A percentile compares a stretch with the other conserved stretches of the same genome.
Conservation (phyloP, 2,797 vertebrate species). For the Botia kubotai region DNA sequence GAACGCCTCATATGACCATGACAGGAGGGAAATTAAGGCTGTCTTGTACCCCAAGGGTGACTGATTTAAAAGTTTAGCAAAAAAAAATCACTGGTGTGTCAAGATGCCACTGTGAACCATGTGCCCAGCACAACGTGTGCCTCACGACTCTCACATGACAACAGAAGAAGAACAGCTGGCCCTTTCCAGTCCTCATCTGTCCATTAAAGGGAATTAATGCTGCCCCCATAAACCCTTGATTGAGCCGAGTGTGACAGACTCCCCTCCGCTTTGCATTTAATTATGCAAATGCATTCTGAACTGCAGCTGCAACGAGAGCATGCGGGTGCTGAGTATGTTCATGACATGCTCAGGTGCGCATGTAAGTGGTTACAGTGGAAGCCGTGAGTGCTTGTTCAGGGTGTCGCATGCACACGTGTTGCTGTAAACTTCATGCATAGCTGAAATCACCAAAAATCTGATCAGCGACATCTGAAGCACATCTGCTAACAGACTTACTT, state of each 20-base stretch:
- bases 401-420: conserved; percentile 2
- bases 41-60: too few relatives aligned
- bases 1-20: too few relatives aligned
- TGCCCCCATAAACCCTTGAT: conserved; percentile 11
- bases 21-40: too few relatives aligned
- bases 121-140: conserved; percentile 5
- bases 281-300: background rate
- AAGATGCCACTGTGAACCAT: background rate
- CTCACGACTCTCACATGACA: conserved; percentile 14
- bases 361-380: conserved; percentile 8
- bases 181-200: conserved; percentile 17
- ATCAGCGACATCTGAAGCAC: background rate
- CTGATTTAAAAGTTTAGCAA: background rate
- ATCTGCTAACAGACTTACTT: background rate
- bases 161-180: conserved; percentile 18
- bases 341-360: conserved; percentile 5
- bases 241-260: background rate
- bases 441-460: background rate
- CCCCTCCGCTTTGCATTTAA: background rate
- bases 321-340: background rate
- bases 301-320: background rate
- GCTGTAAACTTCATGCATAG: conserved; percentile 1
- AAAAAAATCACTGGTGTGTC: conserved; percentile 1
- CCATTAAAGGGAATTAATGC: conserved; percentile 36
- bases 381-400: background rate